Evolutionary conservation across 1,140 invertebrate genomes (phyloP).

Genomic region (Penaeus chinensis): DNA sequence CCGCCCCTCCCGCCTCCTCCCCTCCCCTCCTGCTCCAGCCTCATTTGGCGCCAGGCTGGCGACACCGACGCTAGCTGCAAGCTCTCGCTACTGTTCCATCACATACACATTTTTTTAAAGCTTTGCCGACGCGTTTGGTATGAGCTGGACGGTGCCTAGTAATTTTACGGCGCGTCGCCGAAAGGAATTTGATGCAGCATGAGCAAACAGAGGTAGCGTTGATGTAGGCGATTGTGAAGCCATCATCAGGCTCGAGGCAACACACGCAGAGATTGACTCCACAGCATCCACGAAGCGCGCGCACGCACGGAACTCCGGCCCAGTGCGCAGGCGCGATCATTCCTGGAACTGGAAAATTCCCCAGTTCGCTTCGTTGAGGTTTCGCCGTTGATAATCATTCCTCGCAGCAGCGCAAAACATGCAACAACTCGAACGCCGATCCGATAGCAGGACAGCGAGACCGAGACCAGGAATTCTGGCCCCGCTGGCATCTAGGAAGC

Average conservation of each 20-base stretch:
- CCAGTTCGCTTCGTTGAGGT: constrained; percentile 38
- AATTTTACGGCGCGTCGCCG: too few species aligned
- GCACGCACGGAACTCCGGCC: constrained; percentile 27
- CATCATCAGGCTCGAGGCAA: too few species aligned
- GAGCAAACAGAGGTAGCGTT: too few species aligned
- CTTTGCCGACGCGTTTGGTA: too few species aligned
- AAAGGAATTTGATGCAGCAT: too few species aligned
- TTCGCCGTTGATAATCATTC: constrained; percentile 43
- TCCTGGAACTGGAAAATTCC: constrained; percentile 51
- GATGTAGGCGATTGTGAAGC: too few species aligned
- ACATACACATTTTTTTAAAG: neutral
- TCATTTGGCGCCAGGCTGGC: constrained; percentile 56
- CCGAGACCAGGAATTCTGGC: too few species aligned
- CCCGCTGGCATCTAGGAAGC: too few species aligned
- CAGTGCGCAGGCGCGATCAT: constrained; percentile 1
- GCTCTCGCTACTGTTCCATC: neutral
- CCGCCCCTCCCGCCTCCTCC: neutral
- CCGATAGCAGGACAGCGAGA: too few species aligned
- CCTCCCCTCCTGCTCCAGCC: constrained; percentile 28
- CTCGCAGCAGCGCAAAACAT: neutral
- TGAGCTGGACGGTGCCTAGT: too few species aligned
- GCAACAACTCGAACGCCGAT: too few species aligned
- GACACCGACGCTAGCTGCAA: constrained; percentile 32
- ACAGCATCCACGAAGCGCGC: constrained; percentile 31
- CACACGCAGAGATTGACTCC: constrained; percentile 38